Evolutionary conservation across 2,888 invertebrate genomes (phyloP).

Genomic region (Anaspis maculata): DNA sequence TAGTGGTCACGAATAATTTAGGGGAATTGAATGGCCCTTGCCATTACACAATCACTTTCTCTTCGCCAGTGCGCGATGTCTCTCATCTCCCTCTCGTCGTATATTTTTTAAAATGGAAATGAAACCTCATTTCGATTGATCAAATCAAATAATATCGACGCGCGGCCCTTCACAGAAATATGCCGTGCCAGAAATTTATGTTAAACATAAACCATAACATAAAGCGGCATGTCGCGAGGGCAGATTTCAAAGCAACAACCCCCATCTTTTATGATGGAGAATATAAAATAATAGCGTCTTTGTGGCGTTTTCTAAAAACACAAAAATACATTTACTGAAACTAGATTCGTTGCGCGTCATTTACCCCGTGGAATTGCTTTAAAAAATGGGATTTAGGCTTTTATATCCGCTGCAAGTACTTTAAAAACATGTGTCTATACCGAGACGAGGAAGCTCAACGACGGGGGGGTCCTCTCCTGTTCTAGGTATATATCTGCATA

Average conservation of each 20-base stretch:
- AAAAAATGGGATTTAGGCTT: slow-evolving; percentile 36
- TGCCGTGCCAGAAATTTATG: slow-evolving; percentile 14
- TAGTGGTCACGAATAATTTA: slow-evolving; percentile 25
- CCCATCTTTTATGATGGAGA: slow-evolving; percentile 27
- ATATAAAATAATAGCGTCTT: slow-evolving; percentile 39
- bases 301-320: slow-evolving; percentile 38
- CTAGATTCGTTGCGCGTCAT: slow-evolving; percentile 42
- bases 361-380: slow-evolving; percentile 39
- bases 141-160: no score
- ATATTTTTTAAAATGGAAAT: no score
- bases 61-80: not conserved
- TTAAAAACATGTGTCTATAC: slow-evolving; percentile 31
- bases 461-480: no score
- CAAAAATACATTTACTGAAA: slow-evolving; percentile 41
- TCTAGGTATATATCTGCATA: no score
- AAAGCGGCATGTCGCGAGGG: slow-evolving; percentile 14
- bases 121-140: not conserved
- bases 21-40: slow-evolving; percentile 19
- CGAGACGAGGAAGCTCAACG: slow-evolving; percentile 22
- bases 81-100: not conserved
- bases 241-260: slow-evolving; percentile 22
- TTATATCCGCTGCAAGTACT: slow-evolving; percentile 31
- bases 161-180: no score
- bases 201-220: slow-evolving; percentile 14
- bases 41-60: slow-evolving; percentile 16